Percentiles rank a stretch among this genome's conserved stretches.
phyloP scores from a whole-genome alignment of 2,113 vertebrate species.

The Tonatia bakeri region DNA sequence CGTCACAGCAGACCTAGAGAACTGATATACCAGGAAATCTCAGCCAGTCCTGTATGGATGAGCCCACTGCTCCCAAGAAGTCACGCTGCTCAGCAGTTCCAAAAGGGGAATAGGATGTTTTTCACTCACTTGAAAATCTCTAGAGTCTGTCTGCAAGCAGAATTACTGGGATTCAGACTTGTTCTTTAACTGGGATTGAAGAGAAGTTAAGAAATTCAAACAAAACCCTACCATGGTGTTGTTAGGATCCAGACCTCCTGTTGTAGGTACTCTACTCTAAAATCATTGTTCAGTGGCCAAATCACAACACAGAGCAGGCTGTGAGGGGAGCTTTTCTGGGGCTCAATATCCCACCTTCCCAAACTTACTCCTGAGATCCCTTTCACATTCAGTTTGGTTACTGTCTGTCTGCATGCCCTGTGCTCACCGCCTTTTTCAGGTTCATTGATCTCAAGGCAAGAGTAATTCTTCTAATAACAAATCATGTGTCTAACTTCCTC shows the following conservation, averaged over 20 bases:
- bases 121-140: neutral
- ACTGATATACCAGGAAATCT: neutral
- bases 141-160: neutral
- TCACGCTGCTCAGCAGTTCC: neutral
- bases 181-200: neutral
- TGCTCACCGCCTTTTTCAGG: neutral
- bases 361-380: neutral
- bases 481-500: slow-evolving; percentile 15
- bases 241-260: neutral
- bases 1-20: neutral
- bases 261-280: neutral
- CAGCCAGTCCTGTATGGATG: too few relatives aligned
- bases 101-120: neutral
- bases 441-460: slow-evolving; percentile 1
- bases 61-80: neutral
- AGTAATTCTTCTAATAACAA: slow-evolving; percentile 37
- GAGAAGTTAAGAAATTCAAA: neutral
- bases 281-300: neutral
- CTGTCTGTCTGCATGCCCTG: neutral
- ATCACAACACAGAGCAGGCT: neutral
- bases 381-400: neutral
- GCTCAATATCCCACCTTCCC: neutral
- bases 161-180: neutral
- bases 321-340: neutral
- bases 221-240: neutral